Evolutionary conservation across 2,888 invertebrate genomes (phyloP), one percentile per base, ranked within the genome.

Genomic region (Toxonevra muliebris): DNA sequence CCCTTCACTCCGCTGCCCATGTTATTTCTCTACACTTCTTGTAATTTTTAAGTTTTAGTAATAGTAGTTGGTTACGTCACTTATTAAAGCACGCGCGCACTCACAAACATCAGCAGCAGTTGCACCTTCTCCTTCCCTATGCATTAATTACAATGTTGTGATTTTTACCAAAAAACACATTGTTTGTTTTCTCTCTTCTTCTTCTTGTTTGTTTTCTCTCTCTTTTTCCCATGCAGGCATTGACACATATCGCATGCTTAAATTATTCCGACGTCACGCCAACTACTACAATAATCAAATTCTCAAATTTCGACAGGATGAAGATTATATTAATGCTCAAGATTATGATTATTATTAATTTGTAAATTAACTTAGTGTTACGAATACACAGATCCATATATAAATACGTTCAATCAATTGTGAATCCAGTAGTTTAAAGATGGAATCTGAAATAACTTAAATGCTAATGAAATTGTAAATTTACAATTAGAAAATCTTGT

Each of bases 171-270:
- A 15, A 58, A 69, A 68, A 66, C 67, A 68, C 68, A 71, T 71
- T 71, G 73, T 71, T 68, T 57, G 64, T 52, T 41, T 70, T 72
- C 61, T 65, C 69, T 68, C 70, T 66, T 41, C 20, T 30, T 42
- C 19, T 53, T 58, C 19, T 7, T 57, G 15, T 53, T 11, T 53
- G 62, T 50, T 61, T 60, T 65, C 30, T 20, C 54, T 62, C 57
- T 30, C n/a, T n/a, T n/a, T 69, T 67, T 73, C 71, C 66, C 69
- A 69, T 68, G 69, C 73, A 84, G 84, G 84, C 80, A 80, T 80
- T 76, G 82, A 84, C 74, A 84, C 84, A 48, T 84, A 84, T 79
- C 84, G 84, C 74, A 82, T 82, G 82, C 76, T 84, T 70, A 82
- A 79, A 71, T 76, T 82, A 75, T 82, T 80, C 76, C 77, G 84